Evolutionary conservation across 2,888 invertebrate genomes (phyloP), one percentile per base, ranked within the genome.

Genomic region (Sarcophaga carnaria): DNA sequence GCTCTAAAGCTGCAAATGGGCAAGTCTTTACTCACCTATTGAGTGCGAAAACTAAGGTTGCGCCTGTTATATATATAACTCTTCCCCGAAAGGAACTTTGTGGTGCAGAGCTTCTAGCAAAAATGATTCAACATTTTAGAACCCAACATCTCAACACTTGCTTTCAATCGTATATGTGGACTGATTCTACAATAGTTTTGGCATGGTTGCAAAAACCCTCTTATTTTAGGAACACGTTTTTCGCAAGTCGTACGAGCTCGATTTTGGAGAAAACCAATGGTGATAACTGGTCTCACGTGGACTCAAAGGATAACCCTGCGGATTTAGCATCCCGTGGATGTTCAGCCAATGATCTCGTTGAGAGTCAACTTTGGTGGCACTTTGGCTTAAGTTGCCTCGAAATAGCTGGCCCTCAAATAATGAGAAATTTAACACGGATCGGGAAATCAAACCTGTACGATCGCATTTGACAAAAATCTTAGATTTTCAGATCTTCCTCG

Each of bases 221-320:
- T 2, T 77, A 45, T 60, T 37, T 37, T 1, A 84, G 83, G 78
- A 25, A 17, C 49, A 87, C 87, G 2, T 87, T 87, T 25, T 75
- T 87, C 5, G 87, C 81, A 1, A 83, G 81, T 70, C 80, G 81
- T 4, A 77, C 70, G 1, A 62, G 74, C 14, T 47, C 77, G 47
- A 86, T 86, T 6, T 62, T 60, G 8, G 66, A 69, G 14, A 64
- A 77, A 22, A 22, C 78, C n/a, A 60, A 49, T 47, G 60, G 5
- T 27, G 10, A 60, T 12, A 17, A 71, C 25, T 85, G 86, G 85
- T 74, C 54, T 14, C 83, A 88, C 62, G 85, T 86, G 4, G 22
- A 62, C 2, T 80, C 83, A 10, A 88, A 54, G 17, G 37, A 37
- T 37, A 37, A 37, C 37, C 37, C 37, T 37, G 37, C 37, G 6